Evolutionary conservation across 2,113 vertebrate species (phyloP), one percentile per base, ranked within the genome.

Genomic region (Eclectus roratus): DNA sequence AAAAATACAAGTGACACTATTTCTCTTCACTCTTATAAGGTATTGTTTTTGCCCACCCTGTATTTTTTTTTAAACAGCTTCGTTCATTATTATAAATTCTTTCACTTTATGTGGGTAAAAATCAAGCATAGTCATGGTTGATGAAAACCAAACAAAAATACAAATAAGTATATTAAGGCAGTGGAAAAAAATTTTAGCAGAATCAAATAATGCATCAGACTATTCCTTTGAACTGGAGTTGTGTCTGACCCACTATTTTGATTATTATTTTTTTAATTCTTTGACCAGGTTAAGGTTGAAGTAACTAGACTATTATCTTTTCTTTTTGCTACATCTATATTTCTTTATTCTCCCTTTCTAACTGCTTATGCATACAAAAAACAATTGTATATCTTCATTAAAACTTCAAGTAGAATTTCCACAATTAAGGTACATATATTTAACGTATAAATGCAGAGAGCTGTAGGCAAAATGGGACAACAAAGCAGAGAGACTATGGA

Each of bases 71-170:
- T 11, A 17, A 66, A 12, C 6, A 10, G 5, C 71, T 72, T 69
- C 9, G 10, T 33, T 78, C 5, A 33, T 66, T 58, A 31, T 66
- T 65, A 37, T 14, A 37, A 23, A 10, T 55, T 58, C 1, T 71
- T 87, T 69, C 13, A 64, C 55, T 88, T 85, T 35, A 16, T 13
- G 6, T 50, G 12, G 3, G 5, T 71, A 50, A 63, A 91, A 78
- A 31, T 0, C 8, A 82, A 21, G 3, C 4, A 60, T 3, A 61
- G 24, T 60, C 4, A 50, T 15, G 17, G 17, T 1, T 76, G 35
- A 73, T 68, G 43, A 71, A 87, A 78, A 69, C 1, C 3, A 39
- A 77, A 29, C 9, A 43, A 80, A 90, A 5, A 0, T 9, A 66
- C 11, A 74, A 65, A 28, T 7, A 82, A 88, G n/a, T 41, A 37